A percentile compares a stretch with the other conserved stretches of the same genome.
These are phyloP conservation scores for Athene cunicularia DNA, from an alignment of 2,113 vertebrate genomes.

Conservation along the genomic window DNA sequence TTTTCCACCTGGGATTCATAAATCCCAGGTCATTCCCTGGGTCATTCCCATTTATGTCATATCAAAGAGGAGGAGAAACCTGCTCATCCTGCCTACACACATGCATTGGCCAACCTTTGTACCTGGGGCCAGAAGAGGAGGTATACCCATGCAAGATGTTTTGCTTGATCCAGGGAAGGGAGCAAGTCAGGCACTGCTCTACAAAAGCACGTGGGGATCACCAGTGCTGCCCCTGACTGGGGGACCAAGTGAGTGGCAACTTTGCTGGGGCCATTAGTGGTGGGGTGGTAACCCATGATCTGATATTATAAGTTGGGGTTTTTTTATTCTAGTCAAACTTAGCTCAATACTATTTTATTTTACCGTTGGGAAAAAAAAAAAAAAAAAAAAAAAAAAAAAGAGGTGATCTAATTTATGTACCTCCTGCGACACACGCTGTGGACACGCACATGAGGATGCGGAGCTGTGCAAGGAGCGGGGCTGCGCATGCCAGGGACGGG, in stretches of 20 bases:
- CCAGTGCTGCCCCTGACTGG: background rate
- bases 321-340: background rate
- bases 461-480: accelerated
- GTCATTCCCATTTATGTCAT: background rate
- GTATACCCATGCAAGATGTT: accelerated
- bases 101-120: background rate
- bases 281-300: accelerated
- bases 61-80: background rate
- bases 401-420: background rate
- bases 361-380: accelerated
- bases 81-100: accelerated
- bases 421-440: accelerated
- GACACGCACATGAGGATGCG: accelerated
- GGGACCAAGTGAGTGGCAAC: accelerated
- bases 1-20: background rate
- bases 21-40: background rate
- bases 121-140: accelerated
- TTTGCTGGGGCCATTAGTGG: background rate
- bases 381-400: background rate
- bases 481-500: accelerated
- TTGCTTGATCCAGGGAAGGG: background rate
- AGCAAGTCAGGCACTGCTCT: accelerated
- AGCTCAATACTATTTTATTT: background rate
- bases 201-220: background rate
- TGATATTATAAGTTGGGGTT: accelerated